These are phyloP conservation scores for Ascaphus truei DNA, from an alignment of 2,113 vertebrate species.

Conservation along the genomic window DNA sequence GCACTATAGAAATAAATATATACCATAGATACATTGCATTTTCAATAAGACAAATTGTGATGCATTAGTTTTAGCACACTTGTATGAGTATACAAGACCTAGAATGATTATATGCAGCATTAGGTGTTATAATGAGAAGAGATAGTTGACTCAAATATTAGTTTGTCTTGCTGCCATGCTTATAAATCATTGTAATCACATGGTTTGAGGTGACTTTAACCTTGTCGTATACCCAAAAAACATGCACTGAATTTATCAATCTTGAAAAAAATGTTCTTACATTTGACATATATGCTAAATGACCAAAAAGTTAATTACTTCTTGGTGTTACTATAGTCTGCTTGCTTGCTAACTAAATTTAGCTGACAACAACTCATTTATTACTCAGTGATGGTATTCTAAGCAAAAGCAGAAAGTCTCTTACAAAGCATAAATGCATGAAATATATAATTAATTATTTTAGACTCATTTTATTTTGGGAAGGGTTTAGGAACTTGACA, in stretches of 20 bases:
- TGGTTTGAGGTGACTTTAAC: background rate
- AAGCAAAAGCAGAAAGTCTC: background rate
- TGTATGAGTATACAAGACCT: no score
- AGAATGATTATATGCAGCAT: no score
- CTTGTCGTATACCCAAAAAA: background rate
- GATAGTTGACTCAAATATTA: background rate
- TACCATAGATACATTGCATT: no score
- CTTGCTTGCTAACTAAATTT: constrained; percentile 5
- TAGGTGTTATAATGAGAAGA: no score
- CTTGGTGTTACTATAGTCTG: background rate
- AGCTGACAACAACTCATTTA: constrained; percentile 23
- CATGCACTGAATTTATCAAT: background rate
- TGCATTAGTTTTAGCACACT: no score
- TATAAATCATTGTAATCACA: constrained; percentile 9
- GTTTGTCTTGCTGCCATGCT: background rate
- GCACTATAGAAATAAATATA: no score
- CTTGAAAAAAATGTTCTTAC: background rate
- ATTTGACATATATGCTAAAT: background rate
- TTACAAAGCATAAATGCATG: background rate
- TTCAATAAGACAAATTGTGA: no score
- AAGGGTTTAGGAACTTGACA: constrained; percentile 13
- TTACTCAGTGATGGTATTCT: constrained; percentile 20
- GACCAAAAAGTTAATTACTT: background rate
- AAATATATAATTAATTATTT: constrained; percentile 4
- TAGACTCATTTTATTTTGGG: background rate